A percentile compares a stretch with the other conserved stretches of the same genome.
Evolutionary conservation across 2,113 vertebrate species (phyloP).

Genomic region (Phycodurus eques): DNA sequence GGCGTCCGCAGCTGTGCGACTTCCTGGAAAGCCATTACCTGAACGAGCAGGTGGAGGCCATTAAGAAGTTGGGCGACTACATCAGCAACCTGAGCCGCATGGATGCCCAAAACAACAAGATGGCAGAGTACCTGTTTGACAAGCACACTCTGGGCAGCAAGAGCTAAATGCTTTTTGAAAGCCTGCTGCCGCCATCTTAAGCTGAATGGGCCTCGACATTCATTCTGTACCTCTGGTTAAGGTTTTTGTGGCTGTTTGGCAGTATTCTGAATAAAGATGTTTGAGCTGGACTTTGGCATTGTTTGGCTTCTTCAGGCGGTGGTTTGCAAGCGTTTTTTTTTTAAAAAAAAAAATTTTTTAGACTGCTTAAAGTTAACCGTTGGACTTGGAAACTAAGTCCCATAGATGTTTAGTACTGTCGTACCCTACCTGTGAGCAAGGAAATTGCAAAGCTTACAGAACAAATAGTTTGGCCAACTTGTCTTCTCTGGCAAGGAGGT

Average conservation of each 20-base stretch:
- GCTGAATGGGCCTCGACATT: not conserved
- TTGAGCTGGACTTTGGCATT: constrained; percentile 44
- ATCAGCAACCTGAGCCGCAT: constrained; percentile 76
- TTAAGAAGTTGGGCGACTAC: constrained; percentile 87
- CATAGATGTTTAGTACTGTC: not conserved
- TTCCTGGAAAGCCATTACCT: constrained; percentile 94
- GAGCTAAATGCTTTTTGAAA: constrained; percentile 54
- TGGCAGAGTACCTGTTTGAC: constrained; percentile 96
- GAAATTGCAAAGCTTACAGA: no score
- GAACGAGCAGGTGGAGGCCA: constrained; percentile 90
- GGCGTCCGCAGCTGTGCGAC: constrained; percentile 71
- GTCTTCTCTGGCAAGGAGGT: no score
- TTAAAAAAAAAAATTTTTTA: no score
- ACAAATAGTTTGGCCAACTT: no score
- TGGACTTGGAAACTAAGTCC: no score
- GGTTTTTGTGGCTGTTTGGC: not conserved
- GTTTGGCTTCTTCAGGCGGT: not conserved
- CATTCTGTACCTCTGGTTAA: not conserved
- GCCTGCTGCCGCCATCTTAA: not conserved
- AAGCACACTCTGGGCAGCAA: constrained; percentile 85
- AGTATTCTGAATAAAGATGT: constrained; percentile 49
- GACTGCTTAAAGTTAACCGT: no score
- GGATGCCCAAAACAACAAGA: constrained; percentile 74
- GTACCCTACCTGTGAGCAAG: not conserved
- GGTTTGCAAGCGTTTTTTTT: no score